A percentile compares a stretch with the other conserved stretches of the same genome.
These are phyloP conservation scores for Callopanchax toddi DNA, from an alignment of 2,113 vertebrate species.

Conservation along the genomic window DNA sequence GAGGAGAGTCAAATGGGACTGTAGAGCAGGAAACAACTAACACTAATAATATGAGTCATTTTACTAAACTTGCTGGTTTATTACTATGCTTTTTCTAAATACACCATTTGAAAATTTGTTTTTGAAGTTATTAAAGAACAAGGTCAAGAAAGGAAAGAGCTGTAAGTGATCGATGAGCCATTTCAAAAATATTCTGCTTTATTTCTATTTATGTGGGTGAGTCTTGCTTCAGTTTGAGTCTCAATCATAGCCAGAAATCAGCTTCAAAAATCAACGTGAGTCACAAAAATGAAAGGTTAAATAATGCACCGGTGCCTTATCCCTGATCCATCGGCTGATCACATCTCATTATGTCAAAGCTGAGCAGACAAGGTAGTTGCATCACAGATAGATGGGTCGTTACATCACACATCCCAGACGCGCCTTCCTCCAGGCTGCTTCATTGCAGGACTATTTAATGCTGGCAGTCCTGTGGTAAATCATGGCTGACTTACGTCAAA, in stretches of 20 bases:
- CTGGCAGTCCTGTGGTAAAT: conserved; percentile 29
- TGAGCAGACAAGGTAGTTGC: conserved; percentile 34
- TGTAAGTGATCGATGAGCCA: conserved; percentile 1
- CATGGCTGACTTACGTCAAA: conserved; percentile 15
- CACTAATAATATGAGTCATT: neutral
- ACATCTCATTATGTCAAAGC: conserved; percentile 26
- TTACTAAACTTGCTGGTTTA: neutral
- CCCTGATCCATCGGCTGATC: conserved; percentile 35
- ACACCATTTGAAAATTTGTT: conserved; percentile 14
- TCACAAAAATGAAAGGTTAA: conserved; percentile 19
- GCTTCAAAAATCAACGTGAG: conserved; percentile 13
- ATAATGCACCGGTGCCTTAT: neutral
- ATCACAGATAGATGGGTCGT: conserved; percentile 39
- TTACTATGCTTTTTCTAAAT: neutral
- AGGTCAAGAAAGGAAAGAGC: neutral
- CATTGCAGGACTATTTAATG: conserved; percentile 27
- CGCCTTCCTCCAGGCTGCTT: conserved; percentile 35
- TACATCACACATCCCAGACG: conserved; percentile 50
- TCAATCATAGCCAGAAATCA: conserved; percentile 3
- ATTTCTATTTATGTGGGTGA: neutral
- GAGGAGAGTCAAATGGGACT: neutral
- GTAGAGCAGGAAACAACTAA: neutral
- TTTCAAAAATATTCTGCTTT: conserved; percentile 12
- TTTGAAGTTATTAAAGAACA: neutral
- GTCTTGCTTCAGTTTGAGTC: conserved; percentile 1